Evolutionary conservation across 1,140 invertebrate genomes (phyloP).

Genomic region (Ceratina calcarata): DNA sequence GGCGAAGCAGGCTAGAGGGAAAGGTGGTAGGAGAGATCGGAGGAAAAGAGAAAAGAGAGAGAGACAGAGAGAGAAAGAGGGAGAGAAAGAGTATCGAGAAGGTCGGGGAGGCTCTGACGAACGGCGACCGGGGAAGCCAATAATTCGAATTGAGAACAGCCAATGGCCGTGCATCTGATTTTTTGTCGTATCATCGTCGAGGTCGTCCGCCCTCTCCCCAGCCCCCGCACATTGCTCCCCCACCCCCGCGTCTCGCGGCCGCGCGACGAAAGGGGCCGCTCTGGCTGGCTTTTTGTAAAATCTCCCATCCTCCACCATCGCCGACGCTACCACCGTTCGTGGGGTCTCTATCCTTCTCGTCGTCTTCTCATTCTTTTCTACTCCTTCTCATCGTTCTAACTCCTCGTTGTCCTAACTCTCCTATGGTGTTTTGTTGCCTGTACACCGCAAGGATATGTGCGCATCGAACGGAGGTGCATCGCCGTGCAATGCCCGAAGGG

Average conservation of each 20-base stretch:
- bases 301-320: conserved; percentile 49
- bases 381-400: conserved; percentile 40
- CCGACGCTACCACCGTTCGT: conserved; percentile 61
- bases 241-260: conserved; percentile 26
- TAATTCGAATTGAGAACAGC: conserved; percentile 81
- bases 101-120: conserved; percentile 76
- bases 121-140: conserved; percentile 79
- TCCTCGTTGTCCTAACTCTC: conserved; percentile 58
- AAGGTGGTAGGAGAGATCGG: conserved; percentile 41
- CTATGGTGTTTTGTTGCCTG: conserved; percentile 56
- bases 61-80: conserved; percentile 45
- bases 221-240: conserved; percentile 23
- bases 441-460: conserved; percentile 38
- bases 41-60: conserved; percentile 44
- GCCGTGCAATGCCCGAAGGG: conserved; percentile 14
- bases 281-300: conserved; percentile 71
- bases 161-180: conserved; percentile 80
- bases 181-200: conserved; percentile 78
- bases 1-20: conserved; percentile 38
- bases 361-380: conserved; percentile 17
- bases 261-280: conserved; percentile 68
- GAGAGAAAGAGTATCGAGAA: conserved; percentile 62
- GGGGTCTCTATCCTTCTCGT: conserved; percentile 40
- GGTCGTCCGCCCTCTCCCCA: conserved; percentile 67
- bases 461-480: conserved; percentile 33